Evolutionary conservation across 2,113 vertebrate species (phyloP), one percentile per base, ranked within the genome.

Genomic region (Carassius auratus): DNA sequence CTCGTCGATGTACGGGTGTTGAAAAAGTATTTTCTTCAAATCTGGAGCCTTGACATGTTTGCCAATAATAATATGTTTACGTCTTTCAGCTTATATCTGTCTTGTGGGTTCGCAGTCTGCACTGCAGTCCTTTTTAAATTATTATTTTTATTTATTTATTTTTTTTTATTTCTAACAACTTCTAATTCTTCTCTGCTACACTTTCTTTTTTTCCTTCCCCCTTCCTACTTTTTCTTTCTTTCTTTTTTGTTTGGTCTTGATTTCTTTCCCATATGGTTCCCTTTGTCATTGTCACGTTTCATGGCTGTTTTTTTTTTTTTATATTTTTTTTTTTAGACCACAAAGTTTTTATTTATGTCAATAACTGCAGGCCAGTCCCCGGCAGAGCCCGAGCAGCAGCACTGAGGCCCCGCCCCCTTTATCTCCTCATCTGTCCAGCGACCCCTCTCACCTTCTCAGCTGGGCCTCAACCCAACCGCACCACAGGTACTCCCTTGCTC

Each of bases 291-390:
- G 93, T 96, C 92, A 94, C 90, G 92, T 93, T 87, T 96, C 94
- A 95, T 91, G 95, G 94, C 94, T 96, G 94, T 95, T 86, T 90
- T 52, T 84, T 88, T 88, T 19, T 7, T 55, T 82, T 76, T 62
- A 84, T 81, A 90, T 86, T 87, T 90, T 90, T 94, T 94, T 90
- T 90, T 94, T 97, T 97, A 96, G 96, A 97, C 96, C 95, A 97
- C 97, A 96, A 97, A 97, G 96, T 97, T 97, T 97, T 97, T 97
- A 96, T 99, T 99, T 98, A 95, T 98, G 96, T 98, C 97, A 84
- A 97, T 98, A 96, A 97, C 97, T 97, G 94, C 98, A 99, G 98
- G 97, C 94, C 95, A 95, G 90, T 95, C 93, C 84, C 93, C 94
- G 89, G 73, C 90, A 89, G 96, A 97, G 93, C 93, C 94, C 74